Evolutionary conservation across 2,113 vertebrate genomes (phyloP), one percentile per base, ranked within the genome.

Genomic region (Oreochromis tanganicae): DNA sequence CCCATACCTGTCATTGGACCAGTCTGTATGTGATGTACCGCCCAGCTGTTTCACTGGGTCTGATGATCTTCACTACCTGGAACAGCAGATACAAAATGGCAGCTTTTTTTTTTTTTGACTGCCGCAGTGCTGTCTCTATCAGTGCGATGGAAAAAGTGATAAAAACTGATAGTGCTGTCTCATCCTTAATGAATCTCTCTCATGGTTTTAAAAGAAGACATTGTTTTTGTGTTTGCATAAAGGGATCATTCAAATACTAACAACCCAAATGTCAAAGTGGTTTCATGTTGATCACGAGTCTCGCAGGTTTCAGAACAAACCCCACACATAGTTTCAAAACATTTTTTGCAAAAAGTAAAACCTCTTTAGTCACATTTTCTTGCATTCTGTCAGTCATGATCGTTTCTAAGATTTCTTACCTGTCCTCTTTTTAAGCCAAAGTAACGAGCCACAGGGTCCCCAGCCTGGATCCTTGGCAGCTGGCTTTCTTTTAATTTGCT

Each of bases 51-150:
- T 99, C 98, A 4, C 99, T 99, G 0, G 99, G 98, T 55, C 98
- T 94, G 73, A 99, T 99, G 93, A 99, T 99, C 96, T 99, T 99
- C 86, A 99, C 98, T 6, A 99, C 98, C 98, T 99, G 88, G 1
- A 81, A 54, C 63, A 16, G 29, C 27, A 21, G 3, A 59, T 7
- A 8, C 59, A 80, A 57, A 83, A 82, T 1, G 11, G 14, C 12
- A 27, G 7, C 17, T 14, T 32, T 34, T 55, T 34, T 32, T 4
- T 14, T n/a, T 3, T 3, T 16, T 17, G 34, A 75, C 7, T 32
- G 1, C 14, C 68, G 46, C 55, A 9, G 6, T 4, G 6, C 2
- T 3, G 1, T 19, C 41, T 46, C 19, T 71, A 9, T 13, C 1
- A 24, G n/a, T 24, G 7, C 1, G 5, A 14, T 9, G 29, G 0